These are phyloP conservation scores for Limnephilus marmoratus DNA, from an alignment of 2,888 invertebrate species.

Conservation along the genomic window DNA sequence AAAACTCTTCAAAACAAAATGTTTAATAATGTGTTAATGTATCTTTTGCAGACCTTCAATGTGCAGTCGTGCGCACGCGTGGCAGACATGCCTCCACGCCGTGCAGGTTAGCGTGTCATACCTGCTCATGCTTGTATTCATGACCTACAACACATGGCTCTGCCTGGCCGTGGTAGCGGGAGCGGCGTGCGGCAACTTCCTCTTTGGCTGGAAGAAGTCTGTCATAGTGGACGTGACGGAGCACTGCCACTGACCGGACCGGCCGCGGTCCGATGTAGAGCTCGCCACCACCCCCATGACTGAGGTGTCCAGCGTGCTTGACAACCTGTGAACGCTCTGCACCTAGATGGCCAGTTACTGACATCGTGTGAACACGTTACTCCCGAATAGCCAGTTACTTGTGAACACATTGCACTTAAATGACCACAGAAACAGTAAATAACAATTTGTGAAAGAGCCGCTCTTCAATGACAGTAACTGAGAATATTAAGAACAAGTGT, in stretches of 20 bases:
- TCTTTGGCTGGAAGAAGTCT: slow-evolving; percentile 97
- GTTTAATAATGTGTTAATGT: slow-evolving; percentile 52
- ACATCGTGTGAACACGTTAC: not conserved
- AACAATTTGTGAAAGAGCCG: no score
- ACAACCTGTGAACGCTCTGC: not conserved
- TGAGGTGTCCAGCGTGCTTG: slow-evolving; percentile 38
- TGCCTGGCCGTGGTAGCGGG: slow-evolving; percentile 93
- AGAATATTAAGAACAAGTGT: no score
- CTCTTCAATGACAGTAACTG: no score
- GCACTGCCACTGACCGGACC: slow-evolving; percentile 88
- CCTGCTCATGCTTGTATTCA: slow-evolving; percentile 96
- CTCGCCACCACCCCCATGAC: slow-evolving; percentile 49
- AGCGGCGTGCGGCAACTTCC: slow-evolving; percentile 93
- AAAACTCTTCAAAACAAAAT: no score
- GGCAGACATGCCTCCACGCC: slow-evolving; percentile 93
- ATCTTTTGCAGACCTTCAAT: slow-evolving; percentile 85
- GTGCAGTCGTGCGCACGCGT: slow-evolving; percentile 88
- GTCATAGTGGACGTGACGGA: slow-evolving; percentile 96
- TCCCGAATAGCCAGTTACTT: no score
- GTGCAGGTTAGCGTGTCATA: slow-evolving; percentile 94
- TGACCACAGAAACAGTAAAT: no score
- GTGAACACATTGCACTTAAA: no score
- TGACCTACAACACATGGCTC: slow-evolving; percentile 98
- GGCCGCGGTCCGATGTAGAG: not conserved
- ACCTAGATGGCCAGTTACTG: not conserved